Base-by-base conservation (phyloP, 2,888 invertebrate species). In the Clivina fossor region DNA sequence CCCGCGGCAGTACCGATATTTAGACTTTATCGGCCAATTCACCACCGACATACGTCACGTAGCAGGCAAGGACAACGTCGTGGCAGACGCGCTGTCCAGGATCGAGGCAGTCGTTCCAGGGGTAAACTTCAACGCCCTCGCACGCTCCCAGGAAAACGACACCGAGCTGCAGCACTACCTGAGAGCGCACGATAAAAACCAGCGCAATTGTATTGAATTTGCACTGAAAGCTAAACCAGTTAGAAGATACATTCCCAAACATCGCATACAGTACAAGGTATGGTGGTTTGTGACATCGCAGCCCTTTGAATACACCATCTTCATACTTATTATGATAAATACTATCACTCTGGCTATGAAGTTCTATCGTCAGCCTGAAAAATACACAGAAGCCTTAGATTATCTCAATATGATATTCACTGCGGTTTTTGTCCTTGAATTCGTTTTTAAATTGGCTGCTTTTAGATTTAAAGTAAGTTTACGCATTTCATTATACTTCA, bases 211-310 rank as follows among this genome's bases (percentile, higher is more conserved):
- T 74, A 96, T 98, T 69, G 98, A 98, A 74, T 98, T 98, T 76
- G 97, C 90, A 13, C 72, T 90, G 57, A 90, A 89, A 76, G 90
- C 90, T 8, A 90, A 90, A 69, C 90, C 90, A n/a, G 88, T 90
- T 15, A 78, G 90, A 65, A 82, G 99, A 62, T 99, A 99, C 78
- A 99, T 99, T 77, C 99, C 99, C 53, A 96, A 98, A 74, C 95
- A 97, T 75, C 86, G 95, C 56, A 89, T 96, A 71, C 97, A 98
- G 74, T 93, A 93, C 75, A 87, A 88, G 77, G 85, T 99, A 46
- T 99, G 99, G 99, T 99, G 98, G 97, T 94, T 99, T 72, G 98
- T 99, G 43, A 99, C 99, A 30, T 99, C 99, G 20, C 92, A 93
- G 70, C 93, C 95, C 1, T 99, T 99, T 75, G 99, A 99, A 75